Base-by-base conservation (phyloP, 2,888 invertebrate species). In the Exocentrus adspersus region DNA sequence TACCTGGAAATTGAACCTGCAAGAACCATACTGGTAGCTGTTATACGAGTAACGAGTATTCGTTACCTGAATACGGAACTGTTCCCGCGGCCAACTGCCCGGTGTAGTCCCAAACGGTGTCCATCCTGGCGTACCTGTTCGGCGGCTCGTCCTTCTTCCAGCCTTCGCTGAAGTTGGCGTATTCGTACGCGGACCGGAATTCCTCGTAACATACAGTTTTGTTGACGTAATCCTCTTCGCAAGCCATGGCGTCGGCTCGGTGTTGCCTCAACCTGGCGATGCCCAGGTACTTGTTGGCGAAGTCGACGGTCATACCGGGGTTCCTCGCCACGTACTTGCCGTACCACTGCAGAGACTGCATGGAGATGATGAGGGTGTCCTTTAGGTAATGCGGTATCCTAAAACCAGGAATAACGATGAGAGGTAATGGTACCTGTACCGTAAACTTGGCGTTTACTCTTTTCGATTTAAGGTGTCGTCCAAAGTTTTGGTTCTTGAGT, bases 261-360 rank as follows among this genome's bases (percentile, higher is more conserved):
- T 75, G 72, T 46, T 78, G 77, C n/a, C 77, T 61, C 4, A 77
- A 58, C 7, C 77, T 67, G 1, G 69, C 69, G 2, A 75, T 68
- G 14, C 79, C 79, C 10, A 79, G 50, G 53, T 73, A 72, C 64
- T 76, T 77, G 42, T 76, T 79, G 4, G 65, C 60, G 24, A 72
- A 71, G 64, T 79, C 79, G 3, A 70, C 68, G 12, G 74, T 75
- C 65, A 75, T 67, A 17, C 78, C 79, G 10, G 75, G 69, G 30
- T 71, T 66, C 0, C 67, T 53, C 10, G 66, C 60, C 6, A 70
- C 32, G 50, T 63, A 77, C 28, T 65, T 72, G 10, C 71, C 75
- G 51, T 79, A 79, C 77, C 77, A 79, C 14, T 65, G 65, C 2
- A 42, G 58, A 1, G 75, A 69, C 46, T 79, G 78, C 37, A 75